Conservation (phyloP, 2,888 invertebrate genomes). For the Alcis repandata region DNA sequence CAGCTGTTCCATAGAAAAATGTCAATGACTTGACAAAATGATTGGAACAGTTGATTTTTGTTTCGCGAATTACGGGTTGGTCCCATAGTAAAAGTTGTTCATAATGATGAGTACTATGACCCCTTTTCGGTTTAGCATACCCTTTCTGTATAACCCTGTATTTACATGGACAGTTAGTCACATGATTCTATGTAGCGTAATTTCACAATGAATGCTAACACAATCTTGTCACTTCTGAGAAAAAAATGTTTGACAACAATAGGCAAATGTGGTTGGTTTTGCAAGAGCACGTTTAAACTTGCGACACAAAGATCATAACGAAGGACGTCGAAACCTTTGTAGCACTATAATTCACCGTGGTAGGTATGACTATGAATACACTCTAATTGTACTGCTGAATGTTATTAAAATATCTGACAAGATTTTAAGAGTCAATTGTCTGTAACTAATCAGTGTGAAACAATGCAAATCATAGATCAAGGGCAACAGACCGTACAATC, state of each 20-base stretch:
- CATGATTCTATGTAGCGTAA: slow-evolving; percentile 34
- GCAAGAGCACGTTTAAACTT: slow-evolving; percentile 51
- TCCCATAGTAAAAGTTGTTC: too few species aligned
- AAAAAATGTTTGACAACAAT: slow-evolving; percentile 54
- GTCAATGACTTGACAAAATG: too few species aligned
- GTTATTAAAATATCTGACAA: slow-evolving; percentile 47
- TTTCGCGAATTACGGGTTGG: too few species aligned
- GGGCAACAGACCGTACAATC: slow-evolving; percentile 39
- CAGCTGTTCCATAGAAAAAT: too few species aligned
- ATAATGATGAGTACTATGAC: too few species aligned
- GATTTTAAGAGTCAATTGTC: slow-evolving; percentile 41
- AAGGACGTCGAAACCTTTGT: slow-evolving; percentile 60
- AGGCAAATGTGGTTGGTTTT: slow-evolving; percentile 51
- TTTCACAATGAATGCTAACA: slow-evolving; percentile 38
- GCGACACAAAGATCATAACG: slow-evolving; percentile 49
- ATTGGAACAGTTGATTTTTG: too few species aligned
- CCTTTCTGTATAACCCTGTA: too few species aligned
- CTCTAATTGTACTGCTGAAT: slow-evolving; percentile 31
- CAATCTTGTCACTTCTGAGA: slow-evolving; percentile 47
- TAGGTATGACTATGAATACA: slow-evolving; percentile 21
- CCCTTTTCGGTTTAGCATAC: too few species aligned
- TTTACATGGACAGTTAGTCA: slow-evolving; percentile 21
- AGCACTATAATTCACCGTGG: slow-evolving; percentile 53
- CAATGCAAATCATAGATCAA: slow-evolving; percentile 50
- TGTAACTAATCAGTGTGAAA: slow-evolving; percentile 45